Evolutionary conservation across 2,888 invertebrate species (phyloP).

Genomic region (Lysandra coridon): DNA sequence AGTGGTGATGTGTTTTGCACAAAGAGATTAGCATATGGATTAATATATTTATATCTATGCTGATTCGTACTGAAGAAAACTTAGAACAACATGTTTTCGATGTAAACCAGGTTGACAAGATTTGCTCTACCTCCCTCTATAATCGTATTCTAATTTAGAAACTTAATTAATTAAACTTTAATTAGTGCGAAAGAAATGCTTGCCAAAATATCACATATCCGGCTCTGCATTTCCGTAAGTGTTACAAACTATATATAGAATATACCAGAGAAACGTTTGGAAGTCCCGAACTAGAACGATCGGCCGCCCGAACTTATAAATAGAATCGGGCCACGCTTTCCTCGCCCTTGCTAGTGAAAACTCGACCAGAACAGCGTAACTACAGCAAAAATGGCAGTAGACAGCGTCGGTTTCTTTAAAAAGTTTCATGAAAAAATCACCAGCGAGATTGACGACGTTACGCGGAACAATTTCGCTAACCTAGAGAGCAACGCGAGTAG

Average conservation of each 20-base stretch:
- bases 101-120: background rate
- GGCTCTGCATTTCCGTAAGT: conserved; percentile 16
- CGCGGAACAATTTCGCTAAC: conserved; percentile 82
- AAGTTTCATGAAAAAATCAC: conserved; percentile 82
- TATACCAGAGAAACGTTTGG: conserved; percentile 7
- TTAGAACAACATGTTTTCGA: background rate
- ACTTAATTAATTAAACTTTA: background rate
- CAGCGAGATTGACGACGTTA: conserved; percentile 75
- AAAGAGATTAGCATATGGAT: conserved; percentile 8
- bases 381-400: conserved; percentile 56
- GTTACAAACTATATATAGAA: conserved; percentile 31
- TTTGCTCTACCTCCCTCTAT: background rate
- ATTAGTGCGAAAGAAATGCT: background rate
- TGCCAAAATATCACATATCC: conserved; percentile 19
- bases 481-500: conserved; percentile 84
- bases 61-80: background rate
- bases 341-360: conserved; percentile 46
- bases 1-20: conserved; percentile 31
- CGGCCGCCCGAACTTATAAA: conserved; percentile 66
- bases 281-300: conserved; percentile 42
- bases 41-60: background rate
- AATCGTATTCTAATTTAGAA: background rate
- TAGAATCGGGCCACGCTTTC: conserved; percentile 59
- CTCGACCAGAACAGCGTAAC: background rate
- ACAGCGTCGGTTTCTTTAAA: conserved; percentile 80